Conservation (phyloP, 2,888 invertebrate species). For the Sthenelais limicola region DNA sequence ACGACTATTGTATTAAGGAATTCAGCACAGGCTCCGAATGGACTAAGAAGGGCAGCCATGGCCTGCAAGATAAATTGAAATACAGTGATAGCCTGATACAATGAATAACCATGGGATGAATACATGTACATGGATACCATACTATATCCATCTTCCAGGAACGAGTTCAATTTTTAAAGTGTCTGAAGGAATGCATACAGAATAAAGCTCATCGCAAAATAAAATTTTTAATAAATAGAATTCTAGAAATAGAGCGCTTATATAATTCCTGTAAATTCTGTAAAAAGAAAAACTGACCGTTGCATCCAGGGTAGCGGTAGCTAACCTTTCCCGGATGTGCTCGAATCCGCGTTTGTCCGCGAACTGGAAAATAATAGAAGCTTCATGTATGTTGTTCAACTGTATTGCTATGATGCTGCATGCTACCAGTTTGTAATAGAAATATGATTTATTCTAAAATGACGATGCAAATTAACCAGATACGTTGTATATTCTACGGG, state of each 20-base stretch:
- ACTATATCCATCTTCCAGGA: too few relatives aligned
- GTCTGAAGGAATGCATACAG: too few relatives aligned
- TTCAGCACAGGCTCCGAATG: constrained; percentile 73
- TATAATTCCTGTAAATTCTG: too few relatives aligned
- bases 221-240: too few relatives aligned
- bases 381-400: too few relatives aligned
- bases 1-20: constrained; percentile 68
- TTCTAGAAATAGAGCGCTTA: too few relatives aligned
- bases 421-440: neutral
- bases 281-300: constrained; percentile 60
- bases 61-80: constrained; percentile 60
- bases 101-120: too few relatives aligned
- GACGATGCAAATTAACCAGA: neutral
- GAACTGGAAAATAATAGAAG: constrained; percentile 67
- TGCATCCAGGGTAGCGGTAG: constrained; percentile 69
- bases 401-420: neutral
- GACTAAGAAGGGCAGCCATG: constrained; percentile 72
- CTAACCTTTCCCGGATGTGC: constrained; percentile 66
- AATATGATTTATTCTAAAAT: neutral
- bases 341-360: constrained; percentile 72
- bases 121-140: too few relatives aligned
- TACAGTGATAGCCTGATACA: too few relatives aligned
- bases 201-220: too few relatives aligned
- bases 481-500: too few relatives aligned
- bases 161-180: too few relatives aligned